phyloP scores from a whole-genome alignment of 2,797 vertebrate genomes.

The Myioborus miniatus region DNA sequence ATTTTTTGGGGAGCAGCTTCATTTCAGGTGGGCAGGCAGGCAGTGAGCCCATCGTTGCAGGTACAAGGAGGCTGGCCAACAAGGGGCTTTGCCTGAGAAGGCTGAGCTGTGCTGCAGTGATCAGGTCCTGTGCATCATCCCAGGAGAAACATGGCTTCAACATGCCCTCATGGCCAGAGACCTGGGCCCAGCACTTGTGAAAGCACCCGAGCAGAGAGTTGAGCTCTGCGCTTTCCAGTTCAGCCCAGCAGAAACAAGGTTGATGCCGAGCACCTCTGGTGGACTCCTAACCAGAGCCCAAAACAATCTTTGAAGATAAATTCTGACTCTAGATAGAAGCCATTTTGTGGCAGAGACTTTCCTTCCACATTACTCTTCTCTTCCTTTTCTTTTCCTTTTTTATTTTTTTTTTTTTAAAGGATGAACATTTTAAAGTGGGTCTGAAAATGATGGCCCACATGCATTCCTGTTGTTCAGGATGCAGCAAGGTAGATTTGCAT shows the following conservation, averaged over 20 bases:
- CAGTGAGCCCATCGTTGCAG: fast-evolving
- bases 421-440: background rate
- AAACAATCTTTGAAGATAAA: background rate
- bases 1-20: background rate
- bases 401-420: background rate
- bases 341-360: background rate
- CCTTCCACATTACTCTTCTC: background rate
- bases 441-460: background rate
- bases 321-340: background rate
- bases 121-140: background rate
- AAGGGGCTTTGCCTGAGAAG: background rate
- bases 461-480: background rate
- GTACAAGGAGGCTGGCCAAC: fast-evolving
- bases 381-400: background rate
- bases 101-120: background rate
- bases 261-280: background rate
- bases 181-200: background rate
- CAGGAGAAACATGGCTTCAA: background rate
- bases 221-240: conserved; percentile 35
- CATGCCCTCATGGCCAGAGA: conserved; percentile 17
- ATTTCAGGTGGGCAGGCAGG: background rate
- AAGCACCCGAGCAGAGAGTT: background rate
- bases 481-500: background rate
- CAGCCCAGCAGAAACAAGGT: conserved; percentile 25
- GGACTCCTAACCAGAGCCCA: background rate